Evolutionary conservation across 2,113 vertebrate genomes (phyloP).

Genomic region (Oncorhynchus nerka): DNA sequence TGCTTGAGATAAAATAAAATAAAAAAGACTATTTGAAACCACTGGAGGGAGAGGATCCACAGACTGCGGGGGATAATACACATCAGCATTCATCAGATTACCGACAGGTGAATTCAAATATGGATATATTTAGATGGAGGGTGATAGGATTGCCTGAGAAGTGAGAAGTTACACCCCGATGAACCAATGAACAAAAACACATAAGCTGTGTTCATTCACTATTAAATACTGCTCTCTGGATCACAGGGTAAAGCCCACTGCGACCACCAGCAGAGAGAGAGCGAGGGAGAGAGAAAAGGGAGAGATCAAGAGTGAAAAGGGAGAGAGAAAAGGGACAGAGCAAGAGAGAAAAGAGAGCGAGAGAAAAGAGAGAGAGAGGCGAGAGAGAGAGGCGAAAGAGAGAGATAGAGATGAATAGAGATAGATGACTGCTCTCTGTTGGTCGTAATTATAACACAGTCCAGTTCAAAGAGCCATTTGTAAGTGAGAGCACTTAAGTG

Average conservation of each 20-base stretch:
- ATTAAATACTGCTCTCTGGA: background rate
- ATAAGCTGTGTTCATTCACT: background rate
- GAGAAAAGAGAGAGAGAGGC: too few species aligned
- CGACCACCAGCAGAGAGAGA: background rate
- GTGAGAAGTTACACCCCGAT: background rate
- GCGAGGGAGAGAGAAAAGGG: background rate
- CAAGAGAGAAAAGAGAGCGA: too few species aligned
- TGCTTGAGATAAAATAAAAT: background rate
- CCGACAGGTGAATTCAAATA: background rate
- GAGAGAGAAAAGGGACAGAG: too few species aligned
- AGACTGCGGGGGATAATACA: background rate
- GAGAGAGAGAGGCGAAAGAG: background rate
- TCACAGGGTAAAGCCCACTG: background rate
- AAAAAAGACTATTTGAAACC: background rate
- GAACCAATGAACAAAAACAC: background rate
- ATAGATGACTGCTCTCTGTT: background rate
- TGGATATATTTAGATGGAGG: background rate
- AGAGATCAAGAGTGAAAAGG: accelerated
- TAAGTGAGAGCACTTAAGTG: background rate
- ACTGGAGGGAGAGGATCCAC: background rate
- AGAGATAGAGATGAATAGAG: background rate
- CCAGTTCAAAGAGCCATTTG: background rate
- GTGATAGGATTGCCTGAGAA: background rate
- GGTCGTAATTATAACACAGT: background rate
- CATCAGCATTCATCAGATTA: background rate